These are phyloP conservation scores for Thyatira batis DNA, from an alignment of 2,888 invertebrate species.

Conservation along the genomic window DNA sequence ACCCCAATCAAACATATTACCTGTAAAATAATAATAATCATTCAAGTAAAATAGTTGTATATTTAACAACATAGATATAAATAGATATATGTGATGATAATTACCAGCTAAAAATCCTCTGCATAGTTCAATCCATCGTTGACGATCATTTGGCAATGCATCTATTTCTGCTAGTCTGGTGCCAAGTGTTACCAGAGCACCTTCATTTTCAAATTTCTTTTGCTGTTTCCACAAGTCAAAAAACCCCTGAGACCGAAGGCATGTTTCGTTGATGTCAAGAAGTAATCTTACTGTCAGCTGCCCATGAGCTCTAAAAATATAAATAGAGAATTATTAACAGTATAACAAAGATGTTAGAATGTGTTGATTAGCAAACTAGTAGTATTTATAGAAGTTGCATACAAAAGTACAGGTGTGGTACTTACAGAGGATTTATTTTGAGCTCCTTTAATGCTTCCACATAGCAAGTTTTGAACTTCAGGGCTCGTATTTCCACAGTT, in stretches of 20 bases:
- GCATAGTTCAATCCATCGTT: slow-evolving; percentile 85
- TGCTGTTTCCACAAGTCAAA: slow-evolving; percentile 93
- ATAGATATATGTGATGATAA: slow-evolving; percentile 2
- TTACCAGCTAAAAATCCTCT: slow-evolving; percentile 85
- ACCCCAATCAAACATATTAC: slow-evolving; percentile 99
- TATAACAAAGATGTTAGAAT: slow-evolving; percentile 5
- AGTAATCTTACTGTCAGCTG: slow-evolving; percentile 94
- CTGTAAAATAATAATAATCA: slow-evolving; percentile 60
- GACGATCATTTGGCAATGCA: slow-evolving; percentile 80
- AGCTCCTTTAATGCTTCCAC: slow-evolving; percentile 89
- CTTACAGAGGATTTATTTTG: slow-evolving; percentile 90
- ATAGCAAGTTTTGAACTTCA: slow-evolving; percentile 92
- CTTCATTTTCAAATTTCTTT: slow-evolving; percentile 93
- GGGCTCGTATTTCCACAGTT: slow-evolving; percentile 90
- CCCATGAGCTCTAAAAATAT: slow-evolving; percentile 84
- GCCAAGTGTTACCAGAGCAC: slow-evolving; percentile 87
- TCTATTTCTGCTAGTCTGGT: slow-evolving; percentile 87
- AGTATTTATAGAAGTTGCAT: background rate
- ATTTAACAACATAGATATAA: slow-evolving; percentile 1
- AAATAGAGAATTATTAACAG: slow-evolving; percentile 19
- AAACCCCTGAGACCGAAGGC: slow-evolving; percentile 94
- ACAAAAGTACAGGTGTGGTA: slow-evolving; percentile 19
- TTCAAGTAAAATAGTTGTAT: background rate
- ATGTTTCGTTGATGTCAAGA: slow-evolving; percentile 95
- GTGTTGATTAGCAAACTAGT: no score